phyloP scores from a whole-genome alignment of 2,888 invertebrate species.

The Hirtodrosophila histrioides region DNA sequence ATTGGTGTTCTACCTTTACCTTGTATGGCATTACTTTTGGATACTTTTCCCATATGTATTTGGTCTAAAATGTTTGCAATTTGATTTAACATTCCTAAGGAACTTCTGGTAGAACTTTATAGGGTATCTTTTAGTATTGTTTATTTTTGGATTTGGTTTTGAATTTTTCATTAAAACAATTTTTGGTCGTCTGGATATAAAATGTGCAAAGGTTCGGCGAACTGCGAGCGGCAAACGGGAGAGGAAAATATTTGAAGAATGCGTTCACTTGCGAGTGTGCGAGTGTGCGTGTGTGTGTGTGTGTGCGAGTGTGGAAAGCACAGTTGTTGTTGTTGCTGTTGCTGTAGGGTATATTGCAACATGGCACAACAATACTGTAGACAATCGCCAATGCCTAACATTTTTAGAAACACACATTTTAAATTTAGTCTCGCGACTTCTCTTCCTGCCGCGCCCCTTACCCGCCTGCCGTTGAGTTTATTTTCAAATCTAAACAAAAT shows the following conservation, averaged over 20 bases:
- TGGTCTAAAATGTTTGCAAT: no score
- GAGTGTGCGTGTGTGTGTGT: slow-evolving; percentile 3
- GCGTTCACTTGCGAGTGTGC: slow-evolving; percentile 4
- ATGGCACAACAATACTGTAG: slow-evolving; percentile 37
- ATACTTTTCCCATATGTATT: no score
- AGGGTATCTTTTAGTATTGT: slow-evolving; percentile 5
- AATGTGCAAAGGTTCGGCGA: slow-evolving; percentile 40
- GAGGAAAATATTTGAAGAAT: slow-evolving; percentile 27
- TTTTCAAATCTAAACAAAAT: slow-evolving; percentile 23
- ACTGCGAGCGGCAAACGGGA: slow-evolving; percentile 24
- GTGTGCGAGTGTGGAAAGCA: neutral
- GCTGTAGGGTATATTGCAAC: slow-evolving; percentile 33
- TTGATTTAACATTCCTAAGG: neutral
- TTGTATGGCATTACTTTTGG: no score
- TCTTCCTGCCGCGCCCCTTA: neutral
- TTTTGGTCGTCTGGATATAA: slow-evolving; percentile 23
- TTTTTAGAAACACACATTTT: slow-evolving; percentile 36
- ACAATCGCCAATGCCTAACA: slow-evolving; percentile 18
- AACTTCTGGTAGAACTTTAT: neutral
- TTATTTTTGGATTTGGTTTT: neutral
- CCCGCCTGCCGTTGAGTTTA: slow-evolving; percentile 1
- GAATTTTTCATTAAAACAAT: slow-evolving; percentile 1
- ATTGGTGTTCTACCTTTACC: no score
- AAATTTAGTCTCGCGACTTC: slow-evolving; percentile 31
- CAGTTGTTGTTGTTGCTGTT: slow-evolving; percentile 12